Evolutionary conservation across 2,888 invertebrate genomes (phyloP).

Genomic region (Watsonalla cultraria): DNA sequence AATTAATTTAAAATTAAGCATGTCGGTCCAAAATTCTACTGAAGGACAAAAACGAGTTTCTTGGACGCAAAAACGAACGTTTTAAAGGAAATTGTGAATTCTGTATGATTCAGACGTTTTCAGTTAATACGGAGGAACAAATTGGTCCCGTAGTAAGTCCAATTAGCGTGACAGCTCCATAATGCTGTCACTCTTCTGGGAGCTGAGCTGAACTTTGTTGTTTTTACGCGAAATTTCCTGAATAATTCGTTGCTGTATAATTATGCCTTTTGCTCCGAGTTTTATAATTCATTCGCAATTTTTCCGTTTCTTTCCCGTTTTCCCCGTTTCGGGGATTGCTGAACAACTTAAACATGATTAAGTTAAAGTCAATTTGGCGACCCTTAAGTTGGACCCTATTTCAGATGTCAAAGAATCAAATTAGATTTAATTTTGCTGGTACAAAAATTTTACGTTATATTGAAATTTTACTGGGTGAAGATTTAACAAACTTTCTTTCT

Average conservation of each 20-base stretch:
- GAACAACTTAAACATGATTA: neutral
- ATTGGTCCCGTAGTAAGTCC: constrained; percentile 12
- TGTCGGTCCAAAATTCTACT: too few species aligned
- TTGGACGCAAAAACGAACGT: neutral
- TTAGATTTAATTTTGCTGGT: too few species aligned
- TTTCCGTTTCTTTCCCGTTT: too few species aligned
- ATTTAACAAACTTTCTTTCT: too few species aligned
- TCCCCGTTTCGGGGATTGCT: neutral
- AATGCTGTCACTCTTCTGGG: constrained; percentile 12
- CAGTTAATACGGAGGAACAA: constrained; percentile 5
- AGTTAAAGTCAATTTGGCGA: neutral
- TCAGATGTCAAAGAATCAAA: neutral
- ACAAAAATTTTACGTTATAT: too few species aligned
- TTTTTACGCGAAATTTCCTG: constrained; percentile 9
- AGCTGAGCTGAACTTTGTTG: constrained; percentile 10
- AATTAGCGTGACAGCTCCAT: constrained; percentile 21
- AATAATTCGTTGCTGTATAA: constrained; percentile 11
- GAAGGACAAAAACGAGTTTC: neutral
- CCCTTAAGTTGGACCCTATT: neutral
- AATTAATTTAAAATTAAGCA: too few species aligned
- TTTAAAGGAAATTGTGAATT: neutral
- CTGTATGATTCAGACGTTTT: neutral
- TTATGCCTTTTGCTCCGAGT: constrained; percentile 10
- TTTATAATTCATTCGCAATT: constrained; percentile 13
- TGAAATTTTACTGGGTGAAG: too few species aligned